Conservation (phyloP, 2,888 invertebrate species). For the Cynaeus angustus region DNA sequence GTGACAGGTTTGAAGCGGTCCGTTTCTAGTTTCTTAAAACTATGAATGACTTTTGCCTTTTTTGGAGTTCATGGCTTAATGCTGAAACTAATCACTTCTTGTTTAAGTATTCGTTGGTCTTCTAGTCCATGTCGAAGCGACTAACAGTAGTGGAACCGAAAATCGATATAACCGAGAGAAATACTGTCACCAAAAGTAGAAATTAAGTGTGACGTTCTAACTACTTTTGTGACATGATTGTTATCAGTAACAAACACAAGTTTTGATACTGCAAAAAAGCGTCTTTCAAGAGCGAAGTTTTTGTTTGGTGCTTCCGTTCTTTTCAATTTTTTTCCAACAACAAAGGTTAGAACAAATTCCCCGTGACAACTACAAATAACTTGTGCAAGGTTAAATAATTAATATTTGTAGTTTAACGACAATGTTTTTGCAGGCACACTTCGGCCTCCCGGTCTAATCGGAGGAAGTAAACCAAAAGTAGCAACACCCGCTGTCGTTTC, state of each 20-base stretch:
- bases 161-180: no score
- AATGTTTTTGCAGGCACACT: slow-evolving; percentile 80
- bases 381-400: slow-evolving; percentile 32
- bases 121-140: neutral
- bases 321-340: slow-evolving; percentile 11
- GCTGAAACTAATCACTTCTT: neutral
- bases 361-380: slow-evolving; percentile 25
- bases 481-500: slow-evolving; percentile 98
- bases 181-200: no score
- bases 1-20: neutral
- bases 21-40: slow-evolving; percentile 5
- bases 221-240: no score
- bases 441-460: slow-evolving; percentile 92
- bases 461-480: slow-evolving; percentile 97
- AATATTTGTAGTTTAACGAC: slow-evolving; percentile 26
- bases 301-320: slow-evolving; percentile 21
- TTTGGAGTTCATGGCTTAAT: slow-evolving; percentile 12
- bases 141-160: neutral
- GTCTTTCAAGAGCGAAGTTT: slow-evolving; percentile 14
- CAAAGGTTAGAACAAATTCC: slow-evolving; percentile 29
- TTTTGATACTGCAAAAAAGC: no score
- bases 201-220: no score
- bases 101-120: slow-evolving; percentile 3
- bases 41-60: slow-evolving; percentile 1
- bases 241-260: no score